Evolutionary conservation across 35 echinoderm and acorn worm genomes (phyloP), one percentile per base, ranked within the genome.

Genomic region (Lytechinus pictus): DNA sequence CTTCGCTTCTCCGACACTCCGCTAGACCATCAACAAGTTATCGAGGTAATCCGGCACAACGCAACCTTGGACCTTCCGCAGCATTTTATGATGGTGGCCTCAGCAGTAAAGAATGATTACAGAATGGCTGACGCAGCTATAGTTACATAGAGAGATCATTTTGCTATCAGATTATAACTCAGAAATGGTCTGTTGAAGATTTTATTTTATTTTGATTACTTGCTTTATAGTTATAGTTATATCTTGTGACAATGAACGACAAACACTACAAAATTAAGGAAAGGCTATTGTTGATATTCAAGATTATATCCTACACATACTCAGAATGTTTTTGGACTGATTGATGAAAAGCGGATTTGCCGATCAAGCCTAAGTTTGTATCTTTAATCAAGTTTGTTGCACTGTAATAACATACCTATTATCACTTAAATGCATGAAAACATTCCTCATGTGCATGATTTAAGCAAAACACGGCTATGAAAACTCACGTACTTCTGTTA

Each of bases 1-100:
- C 96, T 98, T 98, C 54, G 94, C 97, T 13, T 98, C 97, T 8
- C 97, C 97, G 54, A 98, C 97, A 61, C 97, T 98, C 87, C 96
- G 96, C 86, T 98, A 97, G 86, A 57, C 5, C 28, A 52, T 4
- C 4, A 90, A 9, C 9, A 10, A 10, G 14, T 12, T 52, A 27
- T 9, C 0, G 88, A 3, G 28, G 28, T 90, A 10, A 90, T 44
- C 28, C 9, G 28, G 11, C 9, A 90, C 88, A 4, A 79, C 19
- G 21, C 21, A 24, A 24, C 66, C 21, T 24, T 79, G 66, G 66
- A 2, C 16, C 16, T 24, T 79, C 6, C n/a, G 66, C 6, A 27
- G 19, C 66, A 79, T n/a, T 79, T 79, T 16, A 79, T 16, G 14
- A 16, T 19, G 66, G 6, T 79, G 66, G 7, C 66, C 21, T 24